phyloP scores from a whole-genome alignment of 2,113 vertebrate genomes.

The Atherinomorus stipes region DNA sequence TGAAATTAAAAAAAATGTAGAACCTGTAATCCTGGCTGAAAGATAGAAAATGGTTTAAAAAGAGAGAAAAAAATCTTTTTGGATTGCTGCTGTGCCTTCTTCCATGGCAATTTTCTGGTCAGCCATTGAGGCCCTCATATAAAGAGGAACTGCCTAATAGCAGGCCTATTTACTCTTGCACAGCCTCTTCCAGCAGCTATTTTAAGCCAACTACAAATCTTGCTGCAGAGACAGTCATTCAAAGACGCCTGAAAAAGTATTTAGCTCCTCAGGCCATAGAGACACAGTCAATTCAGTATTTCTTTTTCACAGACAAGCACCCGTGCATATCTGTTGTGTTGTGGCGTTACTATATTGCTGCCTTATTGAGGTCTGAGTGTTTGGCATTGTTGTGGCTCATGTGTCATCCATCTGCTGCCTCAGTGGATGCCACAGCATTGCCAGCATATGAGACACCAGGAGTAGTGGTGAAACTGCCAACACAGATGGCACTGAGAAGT shows the following conservation, averaged over 20 bases:
- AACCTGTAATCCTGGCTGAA: not conserved
- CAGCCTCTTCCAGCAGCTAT: constrained; percentile 55
- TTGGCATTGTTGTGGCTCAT: constrained; percentile 40
- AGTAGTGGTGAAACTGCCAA: constrained; percentile 33
- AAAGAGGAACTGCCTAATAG: constrained; percentile 62
- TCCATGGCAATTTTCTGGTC: constrained; percentile 38
- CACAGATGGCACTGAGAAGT: constrained; percentile 60
- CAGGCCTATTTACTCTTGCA: constrained; percentile 51
- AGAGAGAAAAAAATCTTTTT: not conserved
- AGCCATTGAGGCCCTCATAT: constrained; percentile 21
- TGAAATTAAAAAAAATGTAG: not conserved
- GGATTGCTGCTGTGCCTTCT: not conserved
- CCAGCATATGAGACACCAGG: constrained; percentile 51
- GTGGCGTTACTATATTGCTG: constrained; percentile 14
- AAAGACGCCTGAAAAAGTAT: constrained; percentile 54
- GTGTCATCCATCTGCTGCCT: constrained; percentile 64
- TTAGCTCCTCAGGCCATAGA: constrained; percentile 19
- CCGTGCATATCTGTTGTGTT: constrained; percentile 18
- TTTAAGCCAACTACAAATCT: constrained; percentile 60
- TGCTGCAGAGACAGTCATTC: constrained; percentile 47
- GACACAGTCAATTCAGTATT: constrained; percentile 17
- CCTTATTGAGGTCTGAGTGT: constrained; percentile 20
- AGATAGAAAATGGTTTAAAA: constrained; percentile 4
- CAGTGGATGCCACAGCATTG: constrained; percentile 30
- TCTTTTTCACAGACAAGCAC: not conserved